Base-by-base conservation (phyloP, 2,113 vertebrate species). In the Orthochromis malagaraziensis region DNA sequence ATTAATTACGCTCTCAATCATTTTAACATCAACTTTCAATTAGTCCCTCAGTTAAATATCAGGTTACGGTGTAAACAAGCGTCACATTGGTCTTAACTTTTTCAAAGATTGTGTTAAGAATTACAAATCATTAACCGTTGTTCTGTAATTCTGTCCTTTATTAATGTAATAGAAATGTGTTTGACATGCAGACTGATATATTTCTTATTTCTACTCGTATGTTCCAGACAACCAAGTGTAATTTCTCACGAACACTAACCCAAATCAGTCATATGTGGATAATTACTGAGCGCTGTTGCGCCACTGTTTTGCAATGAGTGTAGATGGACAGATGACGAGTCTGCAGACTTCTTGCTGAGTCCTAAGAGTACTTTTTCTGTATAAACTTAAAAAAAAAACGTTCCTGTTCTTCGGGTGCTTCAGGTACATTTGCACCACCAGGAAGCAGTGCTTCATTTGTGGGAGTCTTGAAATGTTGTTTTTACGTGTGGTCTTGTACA, bases 311-410 rank as follows among this genome's bases (percentile, higher is more conserved):
- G 21, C 40, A 73, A 45, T 73, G 24, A 75, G 68, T 47, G 24
- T 75, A 45, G 14, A 19, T 47, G 40, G 40, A 47, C 68, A 47
- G 14, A 45, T 47, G 40, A 47, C 2, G 24, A 47, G 40, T 29
- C 24, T 29, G 13, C 40, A 75, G 24, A 47, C 12, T 29, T 75
- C 9, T 29, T 47, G 14, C 40, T 45, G 16, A 63, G 29, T 63
- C 16, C 58, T 35, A 75, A 29, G 40, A 1, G 24, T 75, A 17
- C 68, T 75, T 45, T 17, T 47, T 47, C 16, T 31, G 24, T 11
- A 31, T 24, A 75, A 75, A 75, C 42, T 3, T 31, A 0, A 17
- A 58, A 58, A 58, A 21, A 17, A 75, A 6, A 2, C 0, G 0
- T 45, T 45, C 65, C 21, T 45, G 9, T 73, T 42, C 29, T 33